A percentile compares a stretch with the other conserved stretches of the same genome.
Evolutionary conservation across 2,797 vertebrate species (phyloP).

Genomic region (Peromyscus nudipes): DNA sequence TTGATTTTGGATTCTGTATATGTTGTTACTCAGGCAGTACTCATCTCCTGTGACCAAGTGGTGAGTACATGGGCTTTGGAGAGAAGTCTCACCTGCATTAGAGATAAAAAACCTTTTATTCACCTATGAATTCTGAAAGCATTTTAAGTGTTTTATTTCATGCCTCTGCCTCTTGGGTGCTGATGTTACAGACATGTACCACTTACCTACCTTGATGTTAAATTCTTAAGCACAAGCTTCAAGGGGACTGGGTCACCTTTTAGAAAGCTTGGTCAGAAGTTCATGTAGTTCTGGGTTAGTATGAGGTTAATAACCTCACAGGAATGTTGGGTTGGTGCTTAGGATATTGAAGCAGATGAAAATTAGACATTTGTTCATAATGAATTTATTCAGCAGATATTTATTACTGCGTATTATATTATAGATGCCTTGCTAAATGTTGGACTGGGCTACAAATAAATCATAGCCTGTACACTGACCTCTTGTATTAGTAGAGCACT

Average conservation of each 20-base stretch:
- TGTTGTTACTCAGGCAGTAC: constrained; percentile 6
- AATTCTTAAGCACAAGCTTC: constrained; percentile 20
- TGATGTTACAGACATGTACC: not conserved
- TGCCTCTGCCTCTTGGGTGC: not conserved
- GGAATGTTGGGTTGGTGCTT: not conserved
- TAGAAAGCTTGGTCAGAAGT: constrained; percentile 25
- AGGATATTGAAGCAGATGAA: constrained; percentile 44
- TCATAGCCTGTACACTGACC: not conserved
- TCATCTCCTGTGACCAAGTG: constrained; percentile 1
- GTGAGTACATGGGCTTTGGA: not conserved
- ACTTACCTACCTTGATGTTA: not conserved
- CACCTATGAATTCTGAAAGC: constrained; percentile 23
- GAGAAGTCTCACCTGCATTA: constrained; percentile 27
- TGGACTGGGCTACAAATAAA: not conserved
- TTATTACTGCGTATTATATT: not conserved
- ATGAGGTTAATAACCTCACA: not conserved
- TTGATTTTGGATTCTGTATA: constrained; percentile 57
- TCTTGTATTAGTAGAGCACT: not conserved
- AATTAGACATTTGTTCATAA: constrained; percentile 39
- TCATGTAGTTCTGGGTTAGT: not conserved
- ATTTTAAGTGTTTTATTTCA: not conserved
- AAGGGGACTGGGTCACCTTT: constrained; percentile 22
- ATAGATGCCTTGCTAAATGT: not conserved
- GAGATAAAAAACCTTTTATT: constrained; percentile 8
- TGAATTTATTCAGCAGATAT: constrained; percentile 18